These are phyloP conservation scores for Vombatus ursinus DNA, from an alignment of 2,113 vertebrate species.

Conservation along the genomic window DNA sequence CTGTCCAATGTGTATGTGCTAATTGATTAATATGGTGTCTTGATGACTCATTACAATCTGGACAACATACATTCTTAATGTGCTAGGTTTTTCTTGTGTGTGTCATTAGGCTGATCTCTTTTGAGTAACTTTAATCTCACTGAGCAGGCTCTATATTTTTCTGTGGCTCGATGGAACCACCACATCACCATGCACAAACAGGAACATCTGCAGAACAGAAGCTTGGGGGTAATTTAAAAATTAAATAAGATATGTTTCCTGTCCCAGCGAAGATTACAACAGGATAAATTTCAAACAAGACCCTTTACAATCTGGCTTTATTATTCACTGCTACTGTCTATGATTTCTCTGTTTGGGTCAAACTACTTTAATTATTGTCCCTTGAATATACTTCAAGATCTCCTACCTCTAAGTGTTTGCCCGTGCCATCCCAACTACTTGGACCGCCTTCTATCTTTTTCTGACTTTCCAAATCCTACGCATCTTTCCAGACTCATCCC, in stretches of 20 bases:
- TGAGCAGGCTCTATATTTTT: neutral
- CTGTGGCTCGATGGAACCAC: neutral
- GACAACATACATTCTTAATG: neutral
- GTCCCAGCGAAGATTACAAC: neutral
- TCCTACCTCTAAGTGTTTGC: neutral
- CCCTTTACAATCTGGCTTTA: neutral
- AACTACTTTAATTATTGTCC: neutral
- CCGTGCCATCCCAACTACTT: neutral
- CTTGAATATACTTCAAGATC: neutral
- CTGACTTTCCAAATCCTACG: neutral
- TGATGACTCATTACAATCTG: neutral
- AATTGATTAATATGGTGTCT: neutral
- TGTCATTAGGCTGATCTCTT: neutral
- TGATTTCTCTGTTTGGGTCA: neutral
- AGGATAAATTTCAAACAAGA: neutral
- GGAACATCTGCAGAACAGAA: neutral
- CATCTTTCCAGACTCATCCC: neutral
- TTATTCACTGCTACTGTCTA: neutral
- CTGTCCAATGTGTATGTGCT: neutral
- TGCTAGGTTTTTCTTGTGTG: neutral
- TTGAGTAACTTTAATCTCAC: neutral
- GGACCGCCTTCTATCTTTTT: neutral
- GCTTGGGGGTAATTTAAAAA: neutral
- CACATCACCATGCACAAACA: neutral
- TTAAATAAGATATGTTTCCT: neutral